Evolutionary conservation across 2,888 invertebrate genomes (phyloP).

Genomic region (Dolichopus griseipennis): DNA sequence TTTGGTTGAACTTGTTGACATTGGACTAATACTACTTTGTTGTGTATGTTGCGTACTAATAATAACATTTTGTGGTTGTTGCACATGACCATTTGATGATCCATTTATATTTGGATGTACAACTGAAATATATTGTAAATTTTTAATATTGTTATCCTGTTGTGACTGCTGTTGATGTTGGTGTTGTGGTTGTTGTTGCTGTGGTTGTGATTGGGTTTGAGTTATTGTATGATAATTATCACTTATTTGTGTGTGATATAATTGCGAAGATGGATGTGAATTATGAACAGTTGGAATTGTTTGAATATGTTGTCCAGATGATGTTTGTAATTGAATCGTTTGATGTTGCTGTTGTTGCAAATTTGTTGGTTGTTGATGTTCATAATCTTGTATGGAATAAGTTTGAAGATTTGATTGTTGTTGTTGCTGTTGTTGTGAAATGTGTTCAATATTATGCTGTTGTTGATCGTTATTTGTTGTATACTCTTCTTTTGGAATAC

Average conservation of each 20-base stretch:
- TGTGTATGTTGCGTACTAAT: not conserved
- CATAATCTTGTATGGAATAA: not conserved
- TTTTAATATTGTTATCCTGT: not conserved
- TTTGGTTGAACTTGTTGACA: not conserved
- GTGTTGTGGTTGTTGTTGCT: not conserved
- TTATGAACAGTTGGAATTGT: not conserved
- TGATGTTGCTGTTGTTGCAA: not conserved
- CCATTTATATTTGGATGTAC: not conserved
- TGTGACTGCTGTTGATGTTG: not conserved
- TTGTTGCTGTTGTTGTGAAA: not conserved
- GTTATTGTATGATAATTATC: not conserved
- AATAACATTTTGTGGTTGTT: not conserved
- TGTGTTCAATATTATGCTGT: not conserved
- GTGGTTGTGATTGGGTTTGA: not conserved
- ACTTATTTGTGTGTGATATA: not conserved
- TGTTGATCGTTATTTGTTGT: conserved; percentile 15
- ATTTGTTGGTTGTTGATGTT: not conserved
- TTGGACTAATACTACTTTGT: not conserved
- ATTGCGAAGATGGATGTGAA: not conserved
- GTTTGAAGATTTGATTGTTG: not conserved
- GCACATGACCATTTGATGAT: not conserved
- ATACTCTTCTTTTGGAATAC: conserved; percentile 25
- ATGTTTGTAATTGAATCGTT: not conserved
- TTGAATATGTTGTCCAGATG: not conserved
- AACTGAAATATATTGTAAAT: not conserved